Base-by-base conservation (phyloP, 2,797 vertebrate genomes). In the Acridotheres tristis region DNA sequence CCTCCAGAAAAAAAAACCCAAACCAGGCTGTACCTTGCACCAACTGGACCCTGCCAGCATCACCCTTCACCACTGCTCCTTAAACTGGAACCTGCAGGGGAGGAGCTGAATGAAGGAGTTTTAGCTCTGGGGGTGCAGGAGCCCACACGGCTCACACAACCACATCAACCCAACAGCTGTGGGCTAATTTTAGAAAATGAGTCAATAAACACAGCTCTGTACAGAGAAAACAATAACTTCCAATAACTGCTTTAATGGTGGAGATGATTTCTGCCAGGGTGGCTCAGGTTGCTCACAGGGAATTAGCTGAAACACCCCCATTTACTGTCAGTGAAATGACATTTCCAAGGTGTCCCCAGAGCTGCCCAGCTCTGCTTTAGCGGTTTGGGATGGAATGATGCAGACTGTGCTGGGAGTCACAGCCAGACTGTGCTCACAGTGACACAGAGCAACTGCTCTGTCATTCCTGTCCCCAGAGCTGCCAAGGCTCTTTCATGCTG, bases 261-360 rank as follows among this genome's bases (percentile, higher is more conserved):
- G 19, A 23, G 61, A 22, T 4, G 34, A 25, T 53, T 90, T 43
- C 76, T 62, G 62, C 51, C 73, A 4, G 19, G 4, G n/a, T 7
- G 34, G 29, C 43, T 82, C 45, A 26, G 62, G 63, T 2, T 55
- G n/a, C 7, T 63, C 18, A 5, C 0, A 34, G 36, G 10, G 32
- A 73, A 71, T 13, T 2, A 51, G 65, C 72, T 72, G 62, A 63
- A 71, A 47, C n/a, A 26, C 8, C 69, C 38, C 42, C 34, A 10
- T 2, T 2, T 12, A 5, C 3, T 51, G 12, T 1, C 45, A n/a
- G 22, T 2, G 53, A 5, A 0, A 4, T 1, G n/a, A 63, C 55
- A 45, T 13, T 23, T 23, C 54, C 42, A 21, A 47, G 14, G 40
- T 30, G 11, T 22, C 20, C 40, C 40, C 40, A 40, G 40, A 40